Evolutionary conservation across 1,140 invertebrate genomes (phyloP), one percentile per base, ranked within the genome.

Genomic region (Spodoptera frugiperda): DNA sequence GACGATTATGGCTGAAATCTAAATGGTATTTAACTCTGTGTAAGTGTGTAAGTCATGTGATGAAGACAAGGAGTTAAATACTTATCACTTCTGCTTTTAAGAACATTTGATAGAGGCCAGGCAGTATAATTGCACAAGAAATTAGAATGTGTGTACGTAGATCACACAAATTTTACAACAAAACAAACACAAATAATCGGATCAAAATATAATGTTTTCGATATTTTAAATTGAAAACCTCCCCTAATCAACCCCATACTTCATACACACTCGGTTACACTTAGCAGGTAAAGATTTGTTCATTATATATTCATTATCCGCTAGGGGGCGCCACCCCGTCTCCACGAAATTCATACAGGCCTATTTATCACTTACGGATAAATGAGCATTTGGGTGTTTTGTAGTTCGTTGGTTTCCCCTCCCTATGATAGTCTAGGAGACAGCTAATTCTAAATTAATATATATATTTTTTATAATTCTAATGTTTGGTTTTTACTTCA

Each of bases 281-380:
- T 73, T 73, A 49, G 59, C 84, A 85, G 80, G 80, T 85, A 82
- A 85, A 86, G 81, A 87, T 89, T 87, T 84, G 78, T 83, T 88
- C 78, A 86, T 89, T 84, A 87, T 84, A 83, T 84, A 89, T 89
- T 87, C 85, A 89, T 89, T 87, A 87, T 79, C 82, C 77, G 9
- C 2, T 17, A 33, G 30, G 72, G 71, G 72, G 63, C 33, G 33
- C 53, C 21, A 39, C 25, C 63, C 51, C 49, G 30, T 61, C 53
- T 68, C 55, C 76, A 48, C 76, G 65, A 79, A 82, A 86, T 87
- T 89, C 84, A 89, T 87, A 80, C 79, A 80, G 49, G 79, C 61
- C 83, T 87, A 89, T 89, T 87, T 88, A 89, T 89, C 88, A 89
- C 85, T 89, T 88, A 84, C 83, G 80, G 82, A 84, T 86, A 88